A percentile compares a stretch with the other conserved stretches of the same genome.
These are phyloP conservation scores for Rhyzopertha dominica DNA, from an alignment of 1,140 invertebrate species.

Conservation along the genomic window DNA sequence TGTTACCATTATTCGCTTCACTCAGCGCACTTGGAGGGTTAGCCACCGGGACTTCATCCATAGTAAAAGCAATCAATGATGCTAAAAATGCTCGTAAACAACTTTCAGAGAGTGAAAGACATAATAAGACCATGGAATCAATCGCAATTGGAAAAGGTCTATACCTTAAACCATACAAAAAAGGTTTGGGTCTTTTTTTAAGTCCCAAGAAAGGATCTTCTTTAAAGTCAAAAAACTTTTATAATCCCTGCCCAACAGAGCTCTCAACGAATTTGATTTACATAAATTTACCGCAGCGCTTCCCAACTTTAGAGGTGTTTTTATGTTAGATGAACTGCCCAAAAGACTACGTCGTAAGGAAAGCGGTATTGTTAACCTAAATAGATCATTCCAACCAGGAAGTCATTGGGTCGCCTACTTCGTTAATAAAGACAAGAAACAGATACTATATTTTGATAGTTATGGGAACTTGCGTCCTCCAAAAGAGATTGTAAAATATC, in stretches of 20 bases:
- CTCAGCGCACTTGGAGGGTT: slow-evolving; percentile 40
- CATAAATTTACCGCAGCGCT: slow-evolving; percentile 22
- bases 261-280: slow-evolving; percentile 30
- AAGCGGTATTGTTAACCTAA: slow-evolving; percentile 37
- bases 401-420: too few species aligned
- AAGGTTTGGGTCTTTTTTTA: slow-evolving; percentile 24
- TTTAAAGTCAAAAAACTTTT: slow-evolving; percentile 25
- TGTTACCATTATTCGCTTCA: slow-evolving; percentile 42
- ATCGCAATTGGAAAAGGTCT: slow-evolving; percentile 39
- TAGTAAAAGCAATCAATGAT: slow-evolving; percentile 39
- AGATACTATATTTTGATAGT: slow-evolving; percentile 30
- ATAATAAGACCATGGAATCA: slow-evolving; percentile 39
- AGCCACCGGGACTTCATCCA: slow-evolving; percentile 33
- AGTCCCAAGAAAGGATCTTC: slow-evolving; percentile 1
- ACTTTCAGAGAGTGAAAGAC: slow-evolving; percentile 33
- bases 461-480: slow-evolving; percentile 38
- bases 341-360: slow-evolving; percentile 20
- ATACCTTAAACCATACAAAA: slow-evolving; percentile 40
- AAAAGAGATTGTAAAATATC: slow-evolving; percentile 33
- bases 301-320: slow-evolving; percentile 37
- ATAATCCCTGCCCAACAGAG: slow-evolving; percentile 18
- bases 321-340: slow-evolving; percentile 33
- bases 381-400: too few species aligned
- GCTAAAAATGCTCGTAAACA: slow-evolving; percentile 32
- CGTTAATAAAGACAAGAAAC: too few species aligned